Percentiles rank a stretch among this genome's conserved stretches.
These are phyloP conservation scores for Mesitornis unicolor DNA, from an alignment of 2,113 vertebrate species.

Conservation along the genomic window DNA sequence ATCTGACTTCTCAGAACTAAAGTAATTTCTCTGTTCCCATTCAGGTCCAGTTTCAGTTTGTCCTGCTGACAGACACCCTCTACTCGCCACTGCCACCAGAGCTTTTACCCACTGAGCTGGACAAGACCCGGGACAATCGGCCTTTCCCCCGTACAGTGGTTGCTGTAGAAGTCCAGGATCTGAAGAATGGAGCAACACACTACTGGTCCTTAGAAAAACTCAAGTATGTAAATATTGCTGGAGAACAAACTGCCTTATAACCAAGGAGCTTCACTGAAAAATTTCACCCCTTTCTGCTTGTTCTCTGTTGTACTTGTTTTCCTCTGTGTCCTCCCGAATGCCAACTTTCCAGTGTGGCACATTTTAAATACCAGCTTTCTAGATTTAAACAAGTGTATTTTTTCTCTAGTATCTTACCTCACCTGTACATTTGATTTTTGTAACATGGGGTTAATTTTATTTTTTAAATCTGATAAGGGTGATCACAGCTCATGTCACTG, in stretches of 20 bases:
- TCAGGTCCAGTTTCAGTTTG: constrained; percentile 98
- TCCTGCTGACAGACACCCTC: constrained; percentile 91
- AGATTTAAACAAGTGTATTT: not conserved
- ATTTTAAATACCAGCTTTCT: not conserved
- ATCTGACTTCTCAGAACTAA: not conserved
- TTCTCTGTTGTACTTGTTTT: not conserved
- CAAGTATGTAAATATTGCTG: constrained; percentile 75
- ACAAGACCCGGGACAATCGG: constrained; percentile 77
- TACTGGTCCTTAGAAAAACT: constrained; percentile 98
- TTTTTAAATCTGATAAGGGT: not conserved
- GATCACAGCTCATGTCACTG: not conserved
- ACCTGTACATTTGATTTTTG: not conserved
- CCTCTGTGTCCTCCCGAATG: not conserved
- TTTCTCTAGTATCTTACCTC: not conserved
- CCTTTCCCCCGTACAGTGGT: constrained; percentile 94
- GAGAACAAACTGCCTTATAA: not conserved
- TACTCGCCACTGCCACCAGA: constrained; percentile 94
- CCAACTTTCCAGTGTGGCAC: not conserved
- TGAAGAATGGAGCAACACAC: constrained; percentile 96
- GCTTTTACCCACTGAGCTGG: constrained; percentile 81
- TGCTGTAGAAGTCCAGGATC: constrained; percentile 94
- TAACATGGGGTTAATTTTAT: not conserved
- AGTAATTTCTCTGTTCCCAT: fast-evolving
- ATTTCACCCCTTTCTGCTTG: not conserved
- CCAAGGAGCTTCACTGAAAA: not conserved